Evolutionary conservation across 2,113 vertebrate species (phyloP).

Genomic region (Corythornis madagascariensis): DNA sequence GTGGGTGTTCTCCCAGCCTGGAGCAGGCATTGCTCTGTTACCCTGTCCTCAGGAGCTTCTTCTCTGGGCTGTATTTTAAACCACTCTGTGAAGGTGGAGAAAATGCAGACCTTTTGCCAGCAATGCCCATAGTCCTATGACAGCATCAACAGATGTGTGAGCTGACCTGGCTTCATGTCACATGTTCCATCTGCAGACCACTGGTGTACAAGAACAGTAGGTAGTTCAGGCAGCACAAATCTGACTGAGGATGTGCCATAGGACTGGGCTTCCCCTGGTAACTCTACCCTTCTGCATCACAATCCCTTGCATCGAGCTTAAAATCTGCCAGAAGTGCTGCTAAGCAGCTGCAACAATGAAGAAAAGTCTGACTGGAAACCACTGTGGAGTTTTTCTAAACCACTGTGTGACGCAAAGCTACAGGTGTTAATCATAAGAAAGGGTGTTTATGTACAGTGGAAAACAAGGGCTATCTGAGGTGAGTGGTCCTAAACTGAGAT

Average conservation of each 20-base stretch:
- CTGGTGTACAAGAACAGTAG: background rate
- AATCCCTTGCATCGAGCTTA: accelerated
- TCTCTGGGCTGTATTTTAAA: background rate
- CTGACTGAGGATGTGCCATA: background rate
- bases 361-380: background rate
- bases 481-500: background rate
- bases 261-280: background rate
- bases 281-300: background rate
- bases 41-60: background rate
- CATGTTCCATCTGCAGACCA: background rate
- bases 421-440: background rate
- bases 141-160: background rate
- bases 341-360: background rate
- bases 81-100: background rate
- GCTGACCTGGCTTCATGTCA: background rate
- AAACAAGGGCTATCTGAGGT: background rate
- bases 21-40: background rate
- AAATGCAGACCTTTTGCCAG: background rate
- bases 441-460: background rate
- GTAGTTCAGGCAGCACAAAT: background rate
- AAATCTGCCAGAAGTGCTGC: background rate
- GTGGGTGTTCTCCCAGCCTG: background rate
- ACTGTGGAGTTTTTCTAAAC: background rate
- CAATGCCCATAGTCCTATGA: background rate
- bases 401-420: background rate